Percentiles rank a stretch among this genome's conserved stretches.
phyloP scores from a whole-genome alignment of 2,113 vertebrate species.

The Marmota monax region DNA sequence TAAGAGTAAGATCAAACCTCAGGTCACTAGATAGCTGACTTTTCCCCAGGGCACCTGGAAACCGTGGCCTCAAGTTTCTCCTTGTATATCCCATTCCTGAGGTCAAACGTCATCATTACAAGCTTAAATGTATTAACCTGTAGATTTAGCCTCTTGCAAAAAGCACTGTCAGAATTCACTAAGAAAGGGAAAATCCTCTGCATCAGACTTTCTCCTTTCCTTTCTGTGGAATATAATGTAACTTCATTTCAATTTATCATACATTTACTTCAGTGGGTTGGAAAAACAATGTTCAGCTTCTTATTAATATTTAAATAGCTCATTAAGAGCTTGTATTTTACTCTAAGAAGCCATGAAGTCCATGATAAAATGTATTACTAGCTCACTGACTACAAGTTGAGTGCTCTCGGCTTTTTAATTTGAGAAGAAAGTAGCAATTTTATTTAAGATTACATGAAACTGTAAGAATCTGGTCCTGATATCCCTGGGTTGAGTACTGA shows the following conservation, averaged over 20 bases:
- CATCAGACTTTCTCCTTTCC: conserved; percentile 13
- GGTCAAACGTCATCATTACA: conserved; percentile 20
- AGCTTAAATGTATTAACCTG: neutral
- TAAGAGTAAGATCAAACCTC: neutral
- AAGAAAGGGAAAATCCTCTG: neutral
- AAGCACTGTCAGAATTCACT: conserved; percentile 42
- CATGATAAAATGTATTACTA: conserved; percentile 56
- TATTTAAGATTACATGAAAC: conserved; percentile 53
- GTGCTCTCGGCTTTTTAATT: conserved; percentile 22
- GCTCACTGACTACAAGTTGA: conserved; percentile 8
- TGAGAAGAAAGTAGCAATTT: conserved; percentile 30
- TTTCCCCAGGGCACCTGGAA: neutral
- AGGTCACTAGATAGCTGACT: neutral
- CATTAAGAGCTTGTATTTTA: conserved; percentile 57
- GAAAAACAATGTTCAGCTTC: conserved; percentile 58
- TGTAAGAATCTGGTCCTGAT: neutral
- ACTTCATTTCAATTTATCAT: conserved; percentile 32
- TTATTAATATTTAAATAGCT: conserved; percentile 71
- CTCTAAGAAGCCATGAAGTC: conserved; percentile 63
- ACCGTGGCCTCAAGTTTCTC: neutral
- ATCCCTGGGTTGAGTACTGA: neutral
- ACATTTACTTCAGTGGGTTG: conserved; percentile 52
- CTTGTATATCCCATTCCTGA: neutral
- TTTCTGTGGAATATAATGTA: conserved; percentile 23
- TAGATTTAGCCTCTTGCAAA: neutral